These are phyloP conservation scores for Oncorhynchus gorbuscha DNA, from an alignment of 2,113 vertebrate species.

Conservation along the genomic window DNA sequence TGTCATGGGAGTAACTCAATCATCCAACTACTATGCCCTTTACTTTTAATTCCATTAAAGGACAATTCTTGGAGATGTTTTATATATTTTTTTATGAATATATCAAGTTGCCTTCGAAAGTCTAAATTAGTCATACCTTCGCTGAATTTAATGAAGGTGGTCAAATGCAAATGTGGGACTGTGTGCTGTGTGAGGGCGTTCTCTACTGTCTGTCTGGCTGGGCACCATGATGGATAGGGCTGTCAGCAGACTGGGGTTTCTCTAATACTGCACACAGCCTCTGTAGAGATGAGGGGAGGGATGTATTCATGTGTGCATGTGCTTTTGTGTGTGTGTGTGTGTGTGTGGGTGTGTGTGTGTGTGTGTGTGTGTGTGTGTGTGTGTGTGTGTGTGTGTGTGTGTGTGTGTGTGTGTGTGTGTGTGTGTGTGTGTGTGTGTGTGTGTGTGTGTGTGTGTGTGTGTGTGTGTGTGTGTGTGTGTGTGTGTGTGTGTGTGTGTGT, in stretches of 20 bases:
- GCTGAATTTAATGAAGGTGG: slow-evolving; percentile 66
- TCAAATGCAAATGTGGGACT: slow-evolving; percentile 60
- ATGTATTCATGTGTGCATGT: slow-evolving; percentile 41
- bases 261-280: slow-evolving; percentile 51
- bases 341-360: slow-evolving; percentile 21
- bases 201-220: slow-evolving; percentile 36
- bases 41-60: slow-evolving; percentile 57
- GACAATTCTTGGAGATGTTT: slow-evolving; percentile 32
- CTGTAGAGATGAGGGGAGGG: slow-evolving; percentile 43
- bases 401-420: slow-evolving; percentile 30
- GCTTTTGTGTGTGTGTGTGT: slow-evolving; percentile 19
- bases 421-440: slow-evolving; percentile 22
- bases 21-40: slow-evolving; percentile 51
- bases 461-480: slow-evolving; percentile 35
- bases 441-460: slow-evolving; percentile 32
- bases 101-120: slow-evolving; percentile 45
- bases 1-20: slow-evolving; percentile 38
- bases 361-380: slow-evolving; percentile 34
- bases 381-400: slow-evolving; percentile 32
- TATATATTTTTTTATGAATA: slow-evolving; percentile 51
- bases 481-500: slow-evolving; percentile 34
- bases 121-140: slow-evolving; percentile 59
- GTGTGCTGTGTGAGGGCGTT: slow-evolving; percentile 52
- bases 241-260: slow-evolving; percentile 59
- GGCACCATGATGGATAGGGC: slow-evolving; percentile 65